Percentiles rank a stretch among this genome's conserved stretches.
Evolutionary conservation across 2,888 invertebrate genomes (phyloP).

Genomic region (Nomada goodeniana): DNA sequence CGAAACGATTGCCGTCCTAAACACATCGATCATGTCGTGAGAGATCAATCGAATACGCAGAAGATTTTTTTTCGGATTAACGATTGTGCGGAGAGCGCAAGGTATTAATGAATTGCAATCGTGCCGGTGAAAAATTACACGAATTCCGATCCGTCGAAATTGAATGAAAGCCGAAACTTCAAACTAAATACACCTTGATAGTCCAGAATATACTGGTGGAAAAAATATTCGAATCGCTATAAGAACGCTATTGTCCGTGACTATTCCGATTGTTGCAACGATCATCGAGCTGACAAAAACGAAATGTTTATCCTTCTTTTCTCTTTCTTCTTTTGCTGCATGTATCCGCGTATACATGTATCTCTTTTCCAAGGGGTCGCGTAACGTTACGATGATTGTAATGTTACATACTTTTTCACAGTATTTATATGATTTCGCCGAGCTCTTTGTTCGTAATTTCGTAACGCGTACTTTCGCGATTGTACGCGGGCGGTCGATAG

Average conservation of each 20-base stretch:
- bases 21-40: constrained; percentile 78
- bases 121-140: constrained; percentile 23
- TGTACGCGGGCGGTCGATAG: not conserved
- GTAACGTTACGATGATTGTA: constrained; percentile 29
- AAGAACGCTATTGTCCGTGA: constrained; percentile 7
- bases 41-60: constrained; percentile 48
- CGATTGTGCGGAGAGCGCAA: constrained; percentile 44
- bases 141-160: constrained; percentile 56
- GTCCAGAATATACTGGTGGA: constrained; percentile 1
- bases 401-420: constrained; percentile 36
- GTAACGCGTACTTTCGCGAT: constrained; percentile 41
- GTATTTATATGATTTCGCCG: constrained; percentile 40
- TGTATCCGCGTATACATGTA: not conserved
- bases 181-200: not conserved
- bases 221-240: constrained; percentile 1
- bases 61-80: constrained; percentile 37
- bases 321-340: not conserved
- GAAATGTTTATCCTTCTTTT: not conserved
- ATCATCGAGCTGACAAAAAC: constrained; percentile 55
- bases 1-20: constrained; percentile 79
- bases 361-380: not conserved
- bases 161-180: constrained; percentile 13
- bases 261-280: constrained; percentile 21
- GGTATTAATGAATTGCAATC: constrained; percentile 13
- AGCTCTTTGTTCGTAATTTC: constrained; percentile 47